Conservation (phyloP, 2,113 vertebrate species). For the Harpagus bidentatus region DNA sequence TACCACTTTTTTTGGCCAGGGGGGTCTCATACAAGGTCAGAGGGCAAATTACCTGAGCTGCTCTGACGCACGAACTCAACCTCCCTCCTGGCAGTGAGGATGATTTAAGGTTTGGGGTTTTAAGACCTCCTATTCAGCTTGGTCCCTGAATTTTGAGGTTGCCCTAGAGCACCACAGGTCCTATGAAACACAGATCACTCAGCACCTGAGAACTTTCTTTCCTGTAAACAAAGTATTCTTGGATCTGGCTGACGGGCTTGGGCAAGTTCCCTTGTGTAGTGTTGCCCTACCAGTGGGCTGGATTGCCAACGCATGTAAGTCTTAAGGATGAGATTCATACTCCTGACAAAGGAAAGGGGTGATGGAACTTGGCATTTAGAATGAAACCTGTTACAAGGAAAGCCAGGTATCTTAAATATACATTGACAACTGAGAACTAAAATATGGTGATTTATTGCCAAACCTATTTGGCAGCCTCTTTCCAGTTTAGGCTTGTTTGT, state of each 20-base stretch:
- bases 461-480: neutral
- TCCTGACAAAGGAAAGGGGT: neutral
- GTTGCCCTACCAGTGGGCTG: neutral
- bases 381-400: neutral
- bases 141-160: neutral
- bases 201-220: neutral
- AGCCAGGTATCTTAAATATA: neutral
- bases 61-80: neutral
- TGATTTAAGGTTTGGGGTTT: neutral
- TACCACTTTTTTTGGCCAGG: neutral
- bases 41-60: neutral
- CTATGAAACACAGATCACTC: neutral
- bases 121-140: neutral
- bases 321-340: neutral
- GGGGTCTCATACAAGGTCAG: neutral
- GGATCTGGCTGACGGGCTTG: neutral
- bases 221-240: neutral
- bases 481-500: neutral
- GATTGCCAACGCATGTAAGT: accelerated
- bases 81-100: neutral
- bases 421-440: neutral
- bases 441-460: neutral
- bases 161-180: neutral
- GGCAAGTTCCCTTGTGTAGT: neutral
- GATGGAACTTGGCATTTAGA: neutral